Base-by-base conservation (phyloP, 2,797 vertebrate species). In the Danionella dracula region DNA sequence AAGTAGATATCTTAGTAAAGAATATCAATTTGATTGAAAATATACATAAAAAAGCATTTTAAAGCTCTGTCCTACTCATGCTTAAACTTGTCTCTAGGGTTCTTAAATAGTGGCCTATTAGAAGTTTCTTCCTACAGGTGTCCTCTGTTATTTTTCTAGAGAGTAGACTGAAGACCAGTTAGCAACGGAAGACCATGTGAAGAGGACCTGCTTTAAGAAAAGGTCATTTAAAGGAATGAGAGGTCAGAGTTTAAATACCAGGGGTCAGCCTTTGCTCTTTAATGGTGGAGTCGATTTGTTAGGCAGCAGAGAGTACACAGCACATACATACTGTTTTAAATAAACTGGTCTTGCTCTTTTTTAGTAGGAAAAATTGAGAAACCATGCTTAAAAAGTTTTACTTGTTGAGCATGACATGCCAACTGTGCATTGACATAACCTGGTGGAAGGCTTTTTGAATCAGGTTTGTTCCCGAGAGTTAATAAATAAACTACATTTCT, bases 331-430 rank as follows among this genome's bases (percentile, higher is more conserved):
- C 3, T 27, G 23, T 3, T 27, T 27, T 27, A 27, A 3, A 27
- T 27, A n/a, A n/a, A n/a, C n/a, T n/a, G n/a, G n/a, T n/a, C n/a
- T 58, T 44, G 27, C 19, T 58, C 27, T 57, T 20, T 8, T 53
- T 2, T 56, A 50, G 23, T 20, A 41, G 42, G 31, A 27, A 72
- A 74, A 67, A 80, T 83, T 79, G 75, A 58, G 63, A 76, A 69
- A 68, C 48, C 59, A 73, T 70, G 75, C 79, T 77, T 76, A 72
- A 0, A 8, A 71, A 84, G 78, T 60, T 9, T 79, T 85, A 84
- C 78, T 75, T 84, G 78, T 76, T n/a, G n/a, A n/a, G n/a, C n/a
- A n/a, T n/a, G n/a, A n/a, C n/a, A n/a, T n/a, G n/a, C n/a, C n/a
- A n/a, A n/a, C n/a, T n/a, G n/a, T n/a, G n/a, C n/a, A n/a, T n/a